Conservation (phyloP, 2,797 vertebrate genomes). For the Florisuga fusca region DNA sequence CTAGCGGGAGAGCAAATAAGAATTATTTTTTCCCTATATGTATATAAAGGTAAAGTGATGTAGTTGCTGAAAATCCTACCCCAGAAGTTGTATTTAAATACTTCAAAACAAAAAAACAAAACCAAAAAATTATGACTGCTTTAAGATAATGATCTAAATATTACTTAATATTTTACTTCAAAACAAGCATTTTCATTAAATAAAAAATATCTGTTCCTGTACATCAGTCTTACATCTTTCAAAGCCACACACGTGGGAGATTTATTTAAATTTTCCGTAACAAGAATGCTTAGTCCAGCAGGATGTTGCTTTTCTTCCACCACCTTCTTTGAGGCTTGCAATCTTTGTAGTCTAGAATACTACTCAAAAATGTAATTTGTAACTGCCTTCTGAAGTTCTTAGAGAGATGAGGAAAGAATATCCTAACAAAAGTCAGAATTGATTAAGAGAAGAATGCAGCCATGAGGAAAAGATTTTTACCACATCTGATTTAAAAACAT, state of each 20-base stretch:
- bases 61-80: not conserved
- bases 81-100: not conserved
- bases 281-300: not conserved
- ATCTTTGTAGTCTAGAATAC: not conserved
- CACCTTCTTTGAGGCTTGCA: not conserved
- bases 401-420: not conserved
- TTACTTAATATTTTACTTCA: not conserved
- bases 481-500: not conserved
- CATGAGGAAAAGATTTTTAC: not conserved
- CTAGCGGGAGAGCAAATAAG: not conserved
- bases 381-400: slow-evolving; percentile 2
- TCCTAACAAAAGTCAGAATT: not conserved
- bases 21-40: not conserved
- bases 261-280: not conserved
- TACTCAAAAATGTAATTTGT: slow-evolving; percentile 24
- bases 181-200: not conserved
- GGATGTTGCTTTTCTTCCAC: not conserved
- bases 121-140: not conserved
- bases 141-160: not conserved
- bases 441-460: not conserved
- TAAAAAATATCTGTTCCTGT: not conserved
- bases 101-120: not conserved
- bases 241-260: not conserved
- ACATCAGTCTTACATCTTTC: accelerated
- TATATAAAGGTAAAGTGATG: not conserved